phyloP scores from a whole-genome alignment of 2,888 invertebrate species.

The Tetragonula carbonaria region DNA sequence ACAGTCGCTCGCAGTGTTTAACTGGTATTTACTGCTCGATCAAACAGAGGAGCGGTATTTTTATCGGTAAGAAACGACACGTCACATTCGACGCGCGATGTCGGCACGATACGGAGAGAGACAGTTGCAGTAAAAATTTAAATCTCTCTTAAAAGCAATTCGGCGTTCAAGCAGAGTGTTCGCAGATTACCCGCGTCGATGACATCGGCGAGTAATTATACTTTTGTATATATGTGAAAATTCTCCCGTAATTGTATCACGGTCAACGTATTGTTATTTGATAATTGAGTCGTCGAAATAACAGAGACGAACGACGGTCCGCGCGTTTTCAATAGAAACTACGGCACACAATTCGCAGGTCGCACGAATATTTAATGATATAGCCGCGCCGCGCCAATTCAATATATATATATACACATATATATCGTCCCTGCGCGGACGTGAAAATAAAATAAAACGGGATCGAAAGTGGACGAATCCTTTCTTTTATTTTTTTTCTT shows the following conservation, averaged over 20 bases:
- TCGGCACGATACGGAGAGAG: background rate
- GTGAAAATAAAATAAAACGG: background rate
- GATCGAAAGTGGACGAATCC: background rate
- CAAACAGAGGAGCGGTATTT: background rate
- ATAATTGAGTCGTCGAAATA: background rate
- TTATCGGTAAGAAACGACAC: background rate
- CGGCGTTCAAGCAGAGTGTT: background rate
- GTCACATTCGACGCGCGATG: background rate
- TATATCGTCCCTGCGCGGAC: constrained; percentile 4
- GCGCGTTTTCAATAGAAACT: background rate
- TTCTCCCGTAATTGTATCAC: background rate
- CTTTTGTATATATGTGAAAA: background rate
- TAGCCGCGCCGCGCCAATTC: too few species aligned
- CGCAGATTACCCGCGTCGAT: background rate
- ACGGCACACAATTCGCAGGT: background rate
- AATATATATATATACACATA: too few species aligned
- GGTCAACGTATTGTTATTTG: background rate
- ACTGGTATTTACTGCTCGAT: background rate
- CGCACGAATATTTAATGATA: constrained; percentile 14
- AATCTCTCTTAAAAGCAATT: constrained; percentile 17
- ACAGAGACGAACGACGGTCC: background rate
- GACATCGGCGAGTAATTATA: constrained; percentile 18
- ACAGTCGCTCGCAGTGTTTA: background rate
- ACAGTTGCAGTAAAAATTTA: background rate
- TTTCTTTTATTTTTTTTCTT: too few species aligned